Base-by-base conservation (phyloP, 2,797 vertebrate genomes). In the Prionace glauca region DNA sequence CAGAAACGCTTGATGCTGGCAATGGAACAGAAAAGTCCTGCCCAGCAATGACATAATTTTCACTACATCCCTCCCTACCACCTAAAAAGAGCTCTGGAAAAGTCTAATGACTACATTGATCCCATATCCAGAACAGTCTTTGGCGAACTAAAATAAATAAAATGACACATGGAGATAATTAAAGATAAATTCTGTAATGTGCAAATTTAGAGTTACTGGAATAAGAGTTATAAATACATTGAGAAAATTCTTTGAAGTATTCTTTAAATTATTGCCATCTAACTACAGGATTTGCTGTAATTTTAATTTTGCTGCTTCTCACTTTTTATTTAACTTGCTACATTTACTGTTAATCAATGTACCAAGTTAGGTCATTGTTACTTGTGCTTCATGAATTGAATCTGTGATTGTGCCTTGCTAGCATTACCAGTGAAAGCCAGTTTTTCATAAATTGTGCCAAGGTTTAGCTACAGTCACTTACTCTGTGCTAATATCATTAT, bases 101-200 rank as follows among this genome's bases (percentile, higher is more conserved):
- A 36, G 20, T 92, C 20, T 69, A 41, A 41, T 67, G n/a, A 41
- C 62, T 41, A 67, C 90, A 92, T 22, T 69, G 62, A 92, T 92
- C 90, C 90, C 10, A 92, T 92, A 36, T 24, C 22, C 65, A 69
- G 65, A 92, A 41, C n/a, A 41, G 62, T 41, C 62, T 36, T 92
- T 69, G 65, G 62, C n/a, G 41, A 92, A 41, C 90, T 92, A 69
- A 92, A 92, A 92, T 69, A 92, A 92, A 92, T 67, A 91, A 92
- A 92, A 69, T 92, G 90, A 92, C 90, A 92, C 90, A 92, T 41
- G n/a, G 62, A 69, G 65, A n/a, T 92, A 92, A 69, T 92, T 69
- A 69, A 92, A 24, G 62, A 92, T 92, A 65, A 36, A 92, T 69
- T 92, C 41, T 69, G 90, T 69, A 67, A 92, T 69, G 62, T 69